These are phyloP conservation scores for Mayetiola destructor DNA, from an alignment of 2,888 invertebrate species.

Conservation along the genomic window DNA sequence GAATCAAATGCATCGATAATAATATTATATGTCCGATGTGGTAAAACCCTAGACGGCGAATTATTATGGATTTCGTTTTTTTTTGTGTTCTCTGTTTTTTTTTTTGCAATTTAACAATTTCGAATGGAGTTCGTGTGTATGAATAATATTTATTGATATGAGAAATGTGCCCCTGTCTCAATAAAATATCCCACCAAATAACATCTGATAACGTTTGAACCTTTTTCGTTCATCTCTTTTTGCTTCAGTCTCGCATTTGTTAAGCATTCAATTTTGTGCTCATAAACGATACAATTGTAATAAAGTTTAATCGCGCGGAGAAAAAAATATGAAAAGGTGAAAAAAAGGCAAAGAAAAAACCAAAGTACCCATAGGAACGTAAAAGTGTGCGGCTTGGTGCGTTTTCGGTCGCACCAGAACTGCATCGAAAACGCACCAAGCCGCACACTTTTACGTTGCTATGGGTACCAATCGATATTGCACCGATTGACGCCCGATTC, in stretches of 20 bases:
- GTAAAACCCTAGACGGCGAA: conserved; percentile 3
- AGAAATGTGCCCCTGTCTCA: conserved; percentile 1
- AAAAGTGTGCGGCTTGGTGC: not conserved
- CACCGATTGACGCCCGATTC: conserved; percentile 2
- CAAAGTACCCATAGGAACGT: not conserved
- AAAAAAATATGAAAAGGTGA: too few species aligned
- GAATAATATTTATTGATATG: conserved; percentile 5
- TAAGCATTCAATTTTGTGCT: not conserved
- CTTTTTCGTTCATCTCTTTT: not conserved
- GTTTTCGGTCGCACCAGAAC: too few species aligned
- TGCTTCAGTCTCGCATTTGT: not conserved
- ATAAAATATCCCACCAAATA: not conserved
- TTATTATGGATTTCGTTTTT: not conserved
- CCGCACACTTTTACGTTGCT: too few species aligned
- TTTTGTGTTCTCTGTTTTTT: not conserved
- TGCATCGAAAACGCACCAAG: too few species aligned
- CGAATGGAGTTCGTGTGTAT: not conserved
- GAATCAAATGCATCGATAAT: not conserved
- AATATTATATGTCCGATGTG: not conserved
- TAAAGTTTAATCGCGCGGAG: too few species aligned
- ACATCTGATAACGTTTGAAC: not conserved
- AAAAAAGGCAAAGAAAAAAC: not conserved
- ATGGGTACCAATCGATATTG: too few species aligned
- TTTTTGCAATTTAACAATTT: not conserved
- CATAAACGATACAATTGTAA: too few species aligned